Evolutionary conservation across 30 jellyfish, hydroid and myxozoan genomes (phyloP), one percentile per base, ranked within the genome.

Genomic region (Turritopsis rubra): DNA sequence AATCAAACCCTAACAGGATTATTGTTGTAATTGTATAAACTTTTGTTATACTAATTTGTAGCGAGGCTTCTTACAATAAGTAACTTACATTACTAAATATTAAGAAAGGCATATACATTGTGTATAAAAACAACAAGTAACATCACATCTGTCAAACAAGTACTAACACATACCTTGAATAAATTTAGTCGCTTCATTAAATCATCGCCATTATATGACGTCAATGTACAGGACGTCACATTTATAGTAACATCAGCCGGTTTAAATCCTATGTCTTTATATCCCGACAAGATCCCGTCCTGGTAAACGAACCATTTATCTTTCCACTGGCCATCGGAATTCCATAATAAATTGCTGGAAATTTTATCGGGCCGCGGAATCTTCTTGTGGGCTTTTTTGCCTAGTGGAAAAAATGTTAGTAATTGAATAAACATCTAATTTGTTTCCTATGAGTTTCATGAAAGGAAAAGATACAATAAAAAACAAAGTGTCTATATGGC

Each of bases 181-280:
- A 82, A 0, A 25, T 71, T 71, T 13, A 82, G 75, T 21, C 75
- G 76, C 8, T 52, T 28, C 89, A 68, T 21, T 23, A 26, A 13
- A 19, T 72, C 87, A 19, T 72, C 66, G 16, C 88, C 52, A 52
- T n/a, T 22, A 29, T 28, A 82, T 18, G 72, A 82, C 21, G 87
- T 66, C 86, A 82, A 19, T 18, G 22, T 41, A 71, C 89, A 66
- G 26, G 21, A 26, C 0, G 26, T 13, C 21, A 82, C 72, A 28
- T 82, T 53, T 22, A 82, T 68, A 29, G 13, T 29, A 21, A 82
- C 65, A 8, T 52, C 85, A n/a, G 89, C 89, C 26, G 89, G 89
- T 71, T 82, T 82, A 16, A 52, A 21, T 20, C 87, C 75, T 27
- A 28, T 68, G 53, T 82, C 89, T 72, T 29, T 82, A 79, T 52